Percentiles rank a stretch among this genome's conserved stretches.
Conservation (phyloP, 2,797 vertebrate species). For the Odontamblyopus rebecca region DNA sequence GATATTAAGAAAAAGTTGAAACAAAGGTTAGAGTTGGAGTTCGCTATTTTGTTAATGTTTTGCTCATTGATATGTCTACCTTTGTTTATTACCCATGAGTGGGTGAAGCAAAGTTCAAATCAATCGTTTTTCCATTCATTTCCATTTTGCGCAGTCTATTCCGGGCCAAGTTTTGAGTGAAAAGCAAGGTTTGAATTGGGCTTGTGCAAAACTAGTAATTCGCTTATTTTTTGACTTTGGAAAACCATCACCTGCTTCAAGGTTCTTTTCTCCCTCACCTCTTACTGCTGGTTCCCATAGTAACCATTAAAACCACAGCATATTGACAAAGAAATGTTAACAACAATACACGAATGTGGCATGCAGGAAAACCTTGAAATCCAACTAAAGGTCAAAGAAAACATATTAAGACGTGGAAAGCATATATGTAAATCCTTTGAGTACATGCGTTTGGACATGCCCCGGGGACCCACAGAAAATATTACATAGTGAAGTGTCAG, state of each 20-base stretch:
- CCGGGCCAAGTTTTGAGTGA: background rate
- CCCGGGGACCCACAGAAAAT: conserved; percentile 39
- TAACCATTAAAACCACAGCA: conserved; percentile 12
- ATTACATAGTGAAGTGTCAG: conserved; percentile 26
- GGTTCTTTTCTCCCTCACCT: background rate
- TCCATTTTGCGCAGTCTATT: background rate
- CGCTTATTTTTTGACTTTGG: background rate
- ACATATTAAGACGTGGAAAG: conserved; percentile 14
- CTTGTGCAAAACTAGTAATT: background rate
- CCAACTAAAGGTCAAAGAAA: conserved; percentile 22
- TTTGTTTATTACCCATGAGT: background rate
- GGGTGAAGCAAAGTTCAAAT: background rate
- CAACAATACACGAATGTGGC: conserved; percentile 17
- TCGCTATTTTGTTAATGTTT: background rate
- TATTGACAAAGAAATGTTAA: conserved; percentile 6
- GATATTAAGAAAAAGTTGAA: background rate
- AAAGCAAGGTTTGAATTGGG: background rate
- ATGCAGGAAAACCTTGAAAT: conserved; percentile 12
- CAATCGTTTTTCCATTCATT: background rate
- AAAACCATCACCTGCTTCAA: background rate
- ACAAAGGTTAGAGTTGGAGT: background rate
- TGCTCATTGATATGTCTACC: background rate
- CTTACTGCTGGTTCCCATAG: conserved; percentile 20
- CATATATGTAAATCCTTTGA: conserved; percentile 42
- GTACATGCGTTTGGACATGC: conserved; percentile 38